Base-by-base conservation (phyloP, 2,797 vertebrate genomes). In the Coregonus ussuriensis region DNA sequence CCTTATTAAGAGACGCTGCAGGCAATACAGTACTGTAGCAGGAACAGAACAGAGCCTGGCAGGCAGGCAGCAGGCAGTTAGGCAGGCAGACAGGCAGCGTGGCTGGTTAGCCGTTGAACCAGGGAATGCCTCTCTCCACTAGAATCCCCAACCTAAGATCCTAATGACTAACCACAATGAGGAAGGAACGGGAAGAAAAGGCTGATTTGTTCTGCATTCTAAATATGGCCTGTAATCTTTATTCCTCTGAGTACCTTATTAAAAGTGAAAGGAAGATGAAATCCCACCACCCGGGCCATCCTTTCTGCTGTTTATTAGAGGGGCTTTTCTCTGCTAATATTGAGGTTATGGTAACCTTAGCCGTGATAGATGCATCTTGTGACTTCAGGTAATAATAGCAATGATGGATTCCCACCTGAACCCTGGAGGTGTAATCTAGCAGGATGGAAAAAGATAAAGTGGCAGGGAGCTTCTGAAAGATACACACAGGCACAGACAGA, bases 201-300 rank as follows among this genome's bases (percentile, higher is more conserved):
- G 88, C 93, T 93, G 93, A 94, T 95, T 95, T 94, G 93, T 94
- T 94, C 93, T 93, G 93, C 93, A 94, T 95, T 94, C 95, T 95
- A 95, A 95, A 94, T 95, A 93, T 95, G 94, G 94, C 89, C 87
- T 91, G 88, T 91, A 95, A 94, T 93, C 90, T 91, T 89, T 88
- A 92, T 94, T 88, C 92, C 89, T 92, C 89, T 89, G 88, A 90
- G 89, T 93, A 88, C 81, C 86, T 93, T 89, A 91, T 93, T 91
- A 89, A 92, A 92, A 93, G 91, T 93, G 90, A 94, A 93, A 92
- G 93, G 91, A 94, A 93, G 90, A 94, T 93, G 86, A 84, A 89
- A 90, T 91, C 92, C 93, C 77, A 88, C 83, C 88, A 88, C 86
- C 88, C 86, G 85, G 88, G 89, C 91, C 91, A 93, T 94, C 92